phyloP scores from a whole-genome alignment of 2,888 invertebrate species.

The Seira sanloemensis region DNA sequence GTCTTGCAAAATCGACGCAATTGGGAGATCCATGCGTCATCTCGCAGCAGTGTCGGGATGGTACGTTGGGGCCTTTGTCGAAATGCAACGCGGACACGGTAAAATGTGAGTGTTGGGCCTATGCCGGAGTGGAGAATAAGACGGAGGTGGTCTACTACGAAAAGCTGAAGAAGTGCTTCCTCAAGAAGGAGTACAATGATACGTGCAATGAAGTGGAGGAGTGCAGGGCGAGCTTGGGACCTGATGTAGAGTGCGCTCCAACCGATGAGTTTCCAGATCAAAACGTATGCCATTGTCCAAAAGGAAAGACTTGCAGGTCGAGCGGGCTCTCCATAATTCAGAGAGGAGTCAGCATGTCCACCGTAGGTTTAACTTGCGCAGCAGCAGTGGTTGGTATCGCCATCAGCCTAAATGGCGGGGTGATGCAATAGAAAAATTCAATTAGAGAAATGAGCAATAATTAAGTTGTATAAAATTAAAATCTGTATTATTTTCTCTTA shows the following conservation, averaged over 20 bases:
- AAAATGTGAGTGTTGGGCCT: conserved; percentile 44
- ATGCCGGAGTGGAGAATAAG: not conserved
- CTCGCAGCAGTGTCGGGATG: conserved; percentile 32
- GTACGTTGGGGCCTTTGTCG: conserved; percentile 33
- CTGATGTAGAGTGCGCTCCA: conserved; percentile 42
- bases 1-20: conserved; percentile 34
- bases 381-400: conserved; percentile 11
- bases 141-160: conserved; percentile 34
- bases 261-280: not conserved
- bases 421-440: too few species aligned
- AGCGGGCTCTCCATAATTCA: conserved; percentile 28
- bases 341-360: not conserved
- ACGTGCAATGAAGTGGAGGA: conserved; percentile 47
- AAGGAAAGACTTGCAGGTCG: conserved; percentile 52
- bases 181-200: conserved; percentile 45
- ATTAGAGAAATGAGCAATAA: too few species aligned
- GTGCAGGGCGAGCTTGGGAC: conserved; percentile 51
- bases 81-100: not conserved
- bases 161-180: conserved; percentile 33
- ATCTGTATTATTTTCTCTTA: too few species aligned
- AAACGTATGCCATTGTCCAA: conserved; percentile 61
- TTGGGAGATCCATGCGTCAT: conserved; percentile 28
- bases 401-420: not conserved
- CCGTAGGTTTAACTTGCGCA: not conserved
- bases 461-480: too few species aligned